Base-by-base conservation (phyloP, 2,113 vertebrate genomes). In the Scolopax mira region DNA sequence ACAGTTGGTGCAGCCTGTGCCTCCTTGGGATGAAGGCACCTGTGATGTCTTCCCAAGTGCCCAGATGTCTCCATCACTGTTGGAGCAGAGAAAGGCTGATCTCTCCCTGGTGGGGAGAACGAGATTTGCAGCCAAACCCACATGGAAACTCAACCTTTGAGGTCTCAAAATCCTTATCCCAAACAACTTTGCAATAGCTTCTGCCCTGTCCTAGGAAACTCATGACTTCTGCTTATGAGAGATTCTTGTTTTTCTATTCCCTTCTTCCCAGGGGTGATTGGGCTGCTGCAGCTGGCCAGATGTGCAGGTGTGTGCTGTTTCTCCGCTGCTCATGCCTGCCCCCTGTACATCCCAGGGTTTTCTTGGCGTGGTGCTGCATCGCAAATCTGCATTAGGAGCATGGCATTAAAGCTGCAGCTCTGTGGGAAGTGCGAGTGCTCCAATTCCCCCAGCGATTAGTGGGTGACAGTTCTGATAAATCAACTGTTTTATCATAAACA, bases 391-490 rank as follows among this genome's bases (percentile, higher is more conserved):
- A 9, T 70, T 65, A 74, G 44, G 49, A 90, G 46, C 44, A 57
- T 49, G 90, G 74, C 41, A 24, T 74, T 37, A 66, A 46, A 0
- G 2, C 80, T 74, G 80, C 78, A 84, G 79, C 90, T 79, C 83
- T 52, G 39, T 62, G 74, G 73, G 87, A 64, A 94, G 74, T 6
- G 25, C 0, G 13, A 90, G 82, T 41, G 79, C 83, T 88, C 69
- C 92, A 69, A 54, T 80, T 54, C 86, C 70, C 79, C 64, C 87
- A 73, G 87, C 16, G 31, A 94, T 92, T 90, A 78, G 87, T 81
- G 74, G 86, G 83, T 90, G 92, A 90, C 92, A 90, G 90, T 44
- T 85, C 83, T 90, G 83, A 96, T 96, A 92, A 96, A 94, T 85
- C 94, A 92, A 88, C 87, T 73, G 69, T 42, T 96, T 90, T 60